Percentiles rank a stretch among this genome's conserved stretches.
Evolutionary conservation across 2,797 vertebrate genomes (phyloP).

Genomic region (Sarcoramphus papa): DNA sequence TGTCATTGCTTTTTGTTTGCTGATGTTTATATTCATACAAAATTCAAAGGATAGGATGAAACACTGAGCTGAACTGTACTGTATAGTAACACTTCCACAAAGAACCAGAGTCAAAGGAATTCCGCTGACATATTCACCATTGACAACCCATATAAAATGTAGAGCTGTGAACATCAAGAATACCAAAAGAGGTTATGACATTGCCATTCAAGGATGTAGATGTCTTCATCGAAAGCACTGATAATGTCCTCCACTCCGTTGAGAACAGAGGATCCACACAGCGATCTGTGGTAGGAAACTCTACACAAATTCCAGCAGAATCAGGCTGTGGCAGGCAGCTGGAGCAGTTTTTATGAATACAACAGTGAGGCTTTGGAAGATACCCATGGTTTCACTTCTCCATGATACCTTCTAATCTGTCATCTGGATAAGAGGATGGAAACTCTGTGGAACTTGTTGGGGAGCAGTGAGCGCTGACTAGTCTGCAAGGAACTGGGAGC

Average conservation of each 20-base stretch:
- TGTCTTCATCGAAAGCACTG: background rate
- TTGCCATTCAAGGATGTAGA: background rate
- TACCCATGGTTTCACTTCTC: background rate
- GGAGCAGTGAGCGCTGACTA: fast-evolving
- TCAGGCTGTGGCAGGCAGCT: background rate
- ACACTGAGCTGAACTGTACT: background rate
- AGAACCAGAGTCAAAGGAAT: background rate
- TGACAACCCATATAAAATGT: background rate
- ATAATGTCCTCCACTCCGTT: fast-evolving
- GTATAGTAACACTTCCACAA: background rate
- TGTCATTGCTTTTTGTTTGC: background rate
- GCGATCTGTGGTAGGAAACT: background rate
- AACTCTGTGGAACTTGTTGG: background rate
- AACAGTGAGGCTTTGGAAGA: background rate
- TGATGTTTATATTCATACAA: background rate
- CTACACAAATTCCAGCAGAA: background rate
- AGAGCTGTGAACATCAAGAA: background rate
- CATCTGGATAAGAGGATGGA: background rate
- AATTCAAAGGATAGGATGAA: background rate
- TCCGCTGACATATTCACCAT: background rate
- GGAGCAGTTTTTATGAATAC: background rate
- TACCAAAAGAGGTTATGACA: background rate
- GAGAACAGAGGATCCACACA: background rate
- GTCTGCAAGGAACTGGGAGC: background rate
- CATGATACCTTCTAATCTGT: background rate